Percentiles rank a stretch among this genome's conserved stretches.
Conservation (phyloP, 1,140 invertebrate species). For the Tribolium madens region DNA sequence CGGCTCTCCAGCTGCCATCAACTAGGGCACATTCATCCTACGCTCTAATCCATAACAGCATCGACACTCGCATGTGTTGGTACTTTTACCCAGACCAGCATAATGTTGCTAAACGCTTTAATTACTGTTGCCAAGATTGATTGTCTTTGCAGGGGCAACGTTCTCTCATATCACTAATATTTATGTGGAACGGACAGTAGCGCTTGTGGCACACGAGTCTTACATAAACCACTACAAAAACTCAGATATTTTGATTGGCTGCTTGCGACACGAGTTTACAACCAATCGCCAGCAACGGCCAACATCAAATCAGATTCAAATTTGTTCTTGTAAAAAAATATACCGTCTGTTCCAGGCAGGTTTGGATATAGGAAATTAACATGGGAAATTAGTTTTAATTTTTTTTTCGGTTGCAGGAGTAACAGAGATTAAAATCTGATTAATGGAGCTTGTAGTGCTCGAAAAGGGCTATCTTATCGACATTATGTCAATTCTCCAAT, state of each 20-base stretch:
- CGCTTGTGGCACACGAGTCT: background rate
- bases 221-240: background rate
- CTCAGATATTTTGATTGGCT: background rate
- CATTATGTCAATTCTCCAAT: too few species aligned
- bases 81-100: conserved; percentile 22
- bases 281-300: too few species aligned
- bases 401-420: too few species aligned
- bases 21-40: conserved; percentile 49
- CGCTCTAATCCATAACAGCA: conserved; percentile 44
- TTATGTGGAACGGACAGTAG: conserved; percentile 4
- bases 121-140: conserved; percentile 30
- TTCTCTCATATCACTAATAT: conserved; percentile 16
- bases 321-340: too few species aligned
- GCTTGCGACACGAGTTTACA: background rate
- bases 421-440: too few species aligned
- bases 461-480: too few species aligned
- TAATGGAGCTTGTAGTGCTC: too few species aligned
- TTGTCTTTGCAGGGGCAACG: conserved; percentile 28
- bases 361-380: too few species aligned
- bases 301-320: too few species aligned
- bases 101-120: conserved; percentile 35
- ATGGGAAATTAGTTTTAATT: too few species aligned
- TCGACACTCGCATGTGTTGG: conserved; percentile 37
- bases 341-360: too few species aligned
- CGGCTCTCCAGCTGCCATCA: conserved; percentile 44